Evolutionary conservation across 2,888 invertebrate genomes (phyloP).

Genomic region (Torymus aiolomorphi): DNA sequence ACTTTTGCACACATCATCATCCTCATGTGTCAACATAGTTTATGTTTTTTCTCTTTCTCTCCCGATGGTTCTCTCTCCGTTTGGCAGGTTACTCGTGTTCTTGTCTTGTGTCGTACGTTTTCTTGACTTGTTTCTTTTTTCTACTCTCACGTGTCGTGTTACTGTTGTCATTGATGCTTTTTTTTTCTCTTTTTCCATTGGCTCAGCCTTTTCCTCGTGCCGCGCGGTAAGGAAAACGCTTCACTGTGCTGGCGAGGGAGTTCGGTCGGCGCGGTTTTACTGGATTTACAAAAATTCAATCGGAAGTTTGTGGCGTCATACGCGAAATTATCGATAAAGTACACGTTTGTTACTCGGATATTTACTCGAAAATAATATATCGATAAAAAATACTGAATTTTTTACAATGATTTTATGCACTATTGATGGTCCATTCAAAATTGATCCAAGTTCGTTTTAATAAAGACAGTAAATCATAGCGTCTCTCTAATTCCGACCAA

Average conservation of each 20-base stretch:
- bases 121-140: background rate
- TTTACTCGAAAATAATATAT: too few species aligned
- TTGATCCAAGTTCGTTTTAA: background rate
- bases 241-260: conserved; percentile 6
- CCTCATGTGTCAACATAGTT: conserved; percentile 3
- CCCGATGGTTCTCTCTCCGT: conserved; percentile 32
- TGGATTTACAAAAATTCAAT: background rate
- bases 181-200: background rate
- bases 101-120: conserved; percentile 20
- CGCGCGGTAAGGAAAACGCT: conserved; percentile 4
- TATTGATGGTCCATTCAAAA: background rate
- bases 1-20: conserved; percentile 34
- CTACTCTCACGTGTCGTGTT: background rate
- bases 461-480: background rate
- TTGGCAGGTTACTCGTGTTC: conserved; percentile 5
- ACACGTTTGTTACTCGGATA: too few species aligned
- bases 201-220: conserved; percentile 8
- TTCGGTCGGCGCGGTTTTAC: background rate
- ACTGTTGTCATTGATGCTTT: background rate
- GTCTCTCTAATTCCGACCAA: background rate
- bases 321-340: background rate
- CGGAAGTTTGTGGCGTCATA: background rate
- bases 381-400: too few species aligned
- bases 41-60: conserved; percentile 20
- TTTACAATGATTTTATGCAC: too few species aligned